Conservation (phyloP, 2,113 vertebrate genomes). For the Oreocharis arfaki region DNA sequence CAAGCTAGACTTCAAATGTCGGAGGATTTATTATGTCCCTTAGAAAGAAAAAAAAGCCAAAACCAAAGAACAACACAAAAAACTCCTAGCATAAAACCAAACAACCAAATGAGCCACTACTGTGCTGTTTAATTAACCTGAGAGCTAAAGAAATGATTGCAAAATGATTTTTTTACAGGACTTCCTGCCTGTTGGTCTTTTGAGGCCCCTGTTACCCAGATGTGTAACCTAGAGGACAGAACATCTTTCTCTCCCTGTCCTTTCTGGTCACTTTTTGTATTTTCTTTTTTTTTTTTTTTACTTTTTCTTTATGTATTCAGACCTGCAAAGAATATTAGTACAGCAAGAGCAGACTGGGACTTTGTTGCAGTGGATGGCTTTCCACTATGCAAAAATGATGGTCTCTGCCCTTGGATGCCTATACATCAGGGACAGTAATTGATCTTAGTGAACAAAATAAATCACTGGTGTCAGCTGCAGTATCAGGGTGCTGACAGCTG, state of each 20-base stretch:
- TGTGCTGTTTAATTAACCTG: neutral
- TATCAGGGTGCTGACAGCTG: neutral
- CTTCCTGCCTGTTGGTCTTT: neutral
- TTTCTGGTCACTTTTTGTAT: neutral
- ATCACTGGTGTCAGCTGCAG: conserved; percentile 11
- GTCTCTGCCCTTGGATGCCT: conserved; percentile 28
- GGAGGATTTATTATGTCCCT: neutral
- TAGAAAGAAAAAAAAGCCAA: neutral
- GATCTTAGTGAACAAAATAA: conserved; percentile 41
- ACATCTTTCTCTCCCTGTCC: neutral
- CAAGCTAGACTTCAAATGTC: neutral
- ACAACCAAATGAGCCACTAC: rapidly evolving
- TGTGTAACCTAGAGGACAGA: neutral
- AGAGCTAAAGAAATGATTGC: neutral
- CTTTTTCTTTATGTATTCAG: neutral
- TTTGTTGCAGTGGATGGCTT: neutral
- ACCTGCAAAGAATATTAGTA: neutral
- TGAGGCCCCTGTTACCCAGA: neutral
- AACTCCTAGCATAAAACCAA: neutral
- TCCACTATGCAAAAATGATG: neutral
- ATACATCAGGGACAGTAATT: conserved; percentile 15
- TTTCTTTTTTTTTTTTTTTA: neutral
- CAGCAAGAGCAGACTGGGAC: neutral
- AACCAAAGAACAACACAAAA: rapidly evolving
- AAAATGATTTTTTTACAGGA: neutral